Evolutionary conservation across 2,888 invertebrate genomes (phyloP).

Genomic region (Drosophila ochracea): DNA sequence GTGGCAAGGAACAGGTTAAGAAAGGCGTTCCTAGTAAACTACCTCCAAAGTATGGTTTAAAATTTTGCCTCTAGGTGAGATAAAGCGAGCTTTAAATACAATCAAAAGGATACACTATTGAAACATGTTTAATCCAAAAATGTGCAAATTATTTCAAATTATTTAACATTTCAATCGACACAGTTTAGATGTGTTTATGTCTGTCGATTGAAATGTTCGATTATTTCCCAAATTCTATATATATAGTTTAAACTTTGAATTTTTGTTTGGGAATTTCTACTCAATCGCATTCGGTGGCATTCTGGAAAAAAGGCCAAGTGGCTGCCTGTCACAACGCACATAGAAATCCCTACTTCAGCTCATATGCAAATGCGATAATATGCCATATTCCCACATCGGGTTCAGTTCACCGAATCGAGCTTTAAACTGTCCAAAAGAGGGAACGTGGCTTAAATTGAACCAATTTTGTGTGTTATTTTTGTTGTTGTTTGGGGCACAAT

Average conservation of each 20-base stretch:
- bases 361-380: slow-evolving; percentile 62
- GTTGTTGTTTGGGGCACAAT: slow-evolving; percentile 41
- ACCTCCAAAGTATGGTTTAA: neutral
- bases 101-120: neutral
- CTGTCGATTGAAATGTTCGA: neutral
- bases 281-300: slow-evolving; percentile 9
- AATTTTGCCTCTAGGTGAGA: no score
- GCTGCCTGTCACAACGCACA: slow-evolving; percentile 8
- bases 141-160: neutral
- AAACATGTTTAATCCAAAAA: neutral
- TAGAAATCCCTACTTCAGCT: slow-evolving; percentile 28
- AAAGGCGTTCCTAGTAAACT: neutral
- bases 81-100: neutral
- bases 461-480: slow-evolving; percentile 34
- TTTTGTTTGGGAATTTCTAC: neutral
- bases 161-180: neutral
- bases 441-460: slow-evolving; percentile 62
- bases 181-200: neutral
- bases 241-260: neutral
- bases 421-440: slow-evolving; percentile 57
- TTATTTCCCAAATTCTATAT: neutral
- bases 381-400: slow-evolving; percentile 37
- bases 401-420: slow-evolving; percentile 26
- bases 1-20: neutral
- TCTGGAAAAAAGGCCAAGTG: slow-evolving; percentile 46